phyloP scores from a whole-genome alignment of 2,113 vertebrate genomes.

The Astur gentilis region DNA sequence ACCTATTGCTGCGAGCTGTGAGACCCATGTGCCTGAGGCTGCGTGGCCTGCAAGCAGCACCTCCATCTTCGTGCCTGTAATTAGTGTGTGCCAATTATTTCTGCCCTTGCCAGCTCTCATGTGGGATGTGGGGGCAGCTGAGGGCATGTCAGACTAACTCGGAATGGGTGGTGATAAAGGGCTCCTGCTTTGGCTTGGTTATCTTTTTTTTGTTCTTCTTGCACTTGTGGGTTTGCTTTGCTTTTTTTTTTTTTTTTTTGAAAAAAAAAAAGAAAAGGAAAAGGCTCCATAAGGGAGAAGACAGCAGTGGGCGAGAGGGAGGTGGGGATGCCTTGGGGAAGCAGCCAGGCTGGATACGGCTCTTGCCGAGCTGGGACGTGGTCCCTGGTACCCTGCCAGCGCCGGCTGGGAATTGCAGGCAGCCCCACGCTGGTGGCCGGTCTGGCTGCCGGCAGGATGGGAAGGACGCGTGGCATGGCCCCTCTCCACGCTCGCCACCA shows the following conservation, averaged over 20 bases:
- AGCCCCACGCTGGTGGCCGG: neutral
- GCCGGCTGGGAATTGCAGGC: neutral
- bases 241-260: too few species aligned
- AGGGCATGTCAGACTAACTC: fast-evolving
- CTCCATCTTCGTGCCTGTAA: neutral
- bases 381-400: neutral
- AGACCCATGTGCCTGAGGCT: neutral
- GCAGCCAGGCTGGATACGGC: neutral
- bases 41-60: neutral
- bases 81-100: neutral
- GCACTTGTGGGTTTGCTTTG: neutral
- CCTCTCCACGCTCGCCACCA: fast-evolving
- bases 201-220: neutral
- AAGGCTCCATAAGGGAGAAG: neutral
- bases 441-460: neutral
- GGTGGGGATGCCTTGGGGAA: neutral
- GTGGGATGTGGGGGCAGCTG: neutral
- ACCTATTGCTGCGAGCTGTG: neutral
- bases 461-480: neutral
- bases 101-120: neutral
- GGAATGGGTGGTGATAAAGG: fast-evolving
- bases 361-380: neutral
- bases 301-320: neutral
- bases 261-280: neutral
- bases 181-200: neutral